Conservation (phyloP, 30 jellyfish, hydroid and myxozoan species). For the Cassiopea xamachana region DNA sequence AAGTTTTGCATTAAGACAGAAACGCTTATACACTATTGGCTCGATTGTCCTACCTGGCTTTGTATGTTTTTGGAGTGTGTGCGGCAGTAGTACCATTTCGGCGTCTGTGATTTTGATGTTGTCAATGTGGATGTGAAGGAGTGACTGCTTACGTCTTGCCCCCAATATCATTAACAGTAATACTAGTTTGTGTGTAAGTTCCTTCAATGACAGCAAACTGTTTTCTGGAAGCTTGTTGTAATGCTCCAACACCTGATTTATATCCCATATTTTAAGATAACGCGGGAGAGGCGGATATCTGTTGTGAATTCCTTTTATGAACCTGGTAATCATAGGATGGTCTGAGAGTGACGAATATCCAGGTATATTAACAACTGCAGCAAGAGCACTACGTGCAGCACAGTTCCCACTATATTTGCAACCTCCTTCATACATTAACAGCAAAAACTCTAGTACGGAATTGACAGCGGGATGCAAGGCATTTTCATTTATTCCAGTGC, state of each 20-base stretch:
- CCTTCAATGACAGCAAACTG: conserved; percentile 27
- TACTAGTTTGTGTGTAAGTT: conserved; percentile 44
- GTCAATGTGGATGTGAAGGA: conserved; percentile 6
- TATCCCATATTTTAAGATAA: conserved; percentile 49
- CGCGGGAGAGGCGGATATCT: conserved; percentile 29
- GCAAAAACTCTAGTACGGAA: conserved; percentile 10
- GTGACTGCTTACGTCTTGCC: conserved; percentile 44
- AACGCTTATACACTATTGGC: conserved; percentile 26
- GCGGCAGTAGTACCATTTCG: conserved; percentile 26
- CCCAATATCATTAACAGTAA: conserved; percentile 47
- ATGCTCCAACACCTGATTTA: conserved; percentile 43
- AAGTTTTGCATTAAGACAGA: conserved; percentile 13
- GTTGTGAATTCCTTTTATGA: conserved; percentile 33
- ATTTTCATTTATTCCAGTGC: conserved; percentile 23
- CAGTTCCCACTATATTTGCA: conserved; percentile 42
- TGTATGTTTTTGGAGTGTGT: conserved; percentile 12
- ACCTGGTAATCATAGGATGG: conserved; percentile 43
- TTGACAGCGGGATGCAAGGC: conserved; percentile 10
- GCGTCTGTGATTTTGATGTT: conserved; percentile 28
- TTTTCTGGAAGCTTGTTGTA: conserved; percentile 24
- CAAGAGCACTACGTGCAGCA: conserved; percentile 33
- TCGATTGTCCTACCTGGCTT: conserved; percentile 50
- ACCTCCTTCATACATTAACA: conserved; percentile 36
- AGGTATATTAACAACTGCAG: conserved; percentile 4
- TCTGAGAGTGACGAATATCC: conserved; percentile 38